A percentile compares a stretch with the other conserved stretches of the same genome.
phyloP scores from a whole-genome alignment of 64 coral and sea anemone species.

The Stichodactyla helianthus region DNA sequence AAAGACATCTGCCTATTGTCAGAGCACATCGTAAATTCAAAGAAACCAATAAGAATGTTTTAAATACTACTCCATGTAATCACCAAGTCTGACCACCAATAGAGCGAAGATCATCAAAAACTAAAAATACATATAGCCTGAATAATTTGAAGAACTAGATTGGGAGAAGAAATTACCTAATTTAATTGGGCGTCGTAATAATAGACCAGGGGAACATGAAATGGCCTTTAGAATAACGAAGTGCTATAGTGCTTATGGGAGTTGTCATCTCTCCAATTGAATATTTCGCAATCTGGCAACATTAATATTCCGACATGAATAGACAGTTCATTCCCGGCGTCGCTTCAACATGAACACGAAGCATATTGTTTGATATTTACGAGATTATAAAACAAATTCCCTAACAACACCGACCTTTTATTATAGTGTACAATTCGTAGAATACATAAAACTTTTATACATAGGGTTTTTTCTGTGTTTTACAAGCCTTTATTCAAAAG shows the following conservation, averaged over 20 bases:
- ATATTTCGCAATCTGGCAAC: conserved; percentile 4
- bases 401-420: conserved; percentile 10
- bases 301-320: not conserved
- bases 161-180: not conserved
- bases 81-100: not conserved
- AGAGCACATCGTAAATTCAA: not conserved
- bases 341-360: not conserved
- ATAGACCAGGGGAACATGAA: too few relatives aligned
- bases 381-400: conserved; percentile 8
- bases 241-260: not conserved
- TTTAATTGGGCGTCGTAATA: not conserved
- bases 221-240: not conserved
- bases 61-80: not conserved
- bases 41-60: not conserved
- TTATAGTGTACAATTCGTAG: conserved; percentile 9
- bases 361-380: not conserved
- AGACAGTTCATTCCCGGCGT: not conserved
- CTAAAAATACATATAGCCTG: not conserved
- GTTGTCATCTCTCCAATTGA: not conserved
- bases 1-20: not conserved
- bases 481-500: conserved; percentile 29
- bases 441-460: conserved; percentile 19
- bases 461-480: conserved; percentile 2
- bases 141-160: not conserved
- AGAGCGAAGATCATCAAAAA: not conserved